Evolutionary conservation across 2,113 vertebrate genomes (phyloP).

Genomic region (Tapirus terrestris): DNA sequence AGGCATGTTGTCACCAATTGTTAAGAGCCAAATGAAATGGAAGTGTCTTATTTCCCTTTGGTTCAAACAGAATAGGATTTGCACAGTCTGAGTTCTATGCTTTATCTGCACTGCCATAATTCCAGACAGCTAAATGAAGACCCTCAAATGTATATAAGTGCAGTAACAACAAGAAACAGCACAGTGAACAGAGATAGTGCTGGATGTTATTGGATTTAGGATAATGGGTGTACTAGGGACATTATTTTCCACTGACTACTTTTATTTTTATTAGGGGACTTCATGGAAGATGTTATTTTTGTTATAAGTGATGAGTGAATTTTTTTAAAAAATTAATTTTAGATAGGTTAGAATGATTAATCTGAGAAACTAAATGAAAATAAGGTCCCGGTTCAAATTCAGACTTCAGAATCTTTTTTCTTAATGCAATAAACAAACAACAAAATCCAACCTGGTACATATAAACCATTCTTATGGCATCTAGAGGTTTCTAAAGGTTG

Average conservation of each 20-base stretch:
- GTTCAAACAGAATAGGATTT: background rate
- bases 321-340: background rate
- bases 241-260: background rate
- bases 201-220: background rate
- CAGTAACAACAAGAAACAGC: background rate
- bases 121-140: background rate
- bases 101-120: background rate
- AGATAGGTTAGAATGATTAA: background rate
- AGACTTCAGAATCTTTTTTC: background rate
- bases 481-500: constrained; percentile 10
- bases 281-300: background rate
- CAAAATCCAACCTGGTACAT: background rate
- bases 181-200: background rate
- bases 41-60: background rate
- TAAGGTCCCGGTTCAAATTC: background rate
- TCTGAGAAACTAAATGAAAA: constrained; percentile 37
- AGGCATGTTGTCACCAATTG: constrained; percentile 18
- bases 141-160: background rate
- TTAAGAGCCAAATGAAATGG: background rate
- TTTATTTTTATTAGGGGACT: constrained; percentile 27
- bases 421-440: background rate
- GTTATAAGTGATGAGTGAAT: background rate
- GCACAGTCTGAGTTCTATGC: background rate
- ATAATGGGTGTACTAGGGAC: background rate
- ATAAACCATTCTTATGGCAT: background rate